These are phyloP conservation scores for Gallinago nigripennis DNA, from an alignment of 2,797 vertebrate species.

Conservation along the genomic window DNA sequence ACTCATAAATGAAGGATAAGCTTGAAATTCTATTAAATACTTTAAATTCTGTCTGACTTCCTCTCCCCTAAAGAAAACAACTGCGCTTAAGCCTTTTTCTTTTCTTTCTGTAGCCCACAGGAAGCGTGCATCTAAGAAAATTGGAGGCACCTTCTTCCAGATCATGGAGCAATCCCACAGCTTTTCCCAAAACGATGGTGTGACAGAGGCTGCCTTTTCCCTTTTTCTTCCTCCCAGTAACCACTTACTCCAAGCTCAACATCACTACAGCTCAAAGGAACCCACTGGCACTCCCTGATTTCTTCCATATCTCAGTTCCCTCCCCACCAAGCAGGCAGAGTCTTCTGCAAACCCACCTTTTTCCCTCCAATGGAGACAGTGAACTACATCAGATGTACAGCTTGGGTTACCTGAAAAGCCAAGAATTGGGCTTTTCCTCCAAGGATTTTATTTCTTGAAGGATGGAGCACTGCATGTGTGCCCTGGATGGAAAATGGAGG, in stretches of 20 bases:
- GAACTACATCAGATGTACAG: neutral
- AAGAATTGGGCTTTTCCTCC: neutral
- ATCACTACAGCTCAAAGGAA: neutral
- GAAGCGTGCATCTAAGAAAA: neutral
- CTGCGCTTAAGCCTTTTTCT: neutral
- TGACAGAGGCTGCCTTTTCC: neutral
- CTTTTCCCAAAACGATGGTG: neutral
- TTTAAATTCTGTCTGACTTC: neutral
- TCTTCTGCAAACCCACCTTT: neutral
- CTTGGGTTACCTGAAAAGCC: neutral
- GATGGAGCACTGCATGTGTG: neutral
- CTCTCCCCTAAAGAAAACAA: neutral
- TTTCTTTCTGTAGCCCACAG: neutral
- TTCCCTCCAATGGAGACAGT: neutral
- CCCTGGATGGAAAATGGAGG: neutral
- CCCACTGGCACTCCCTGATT: neutral
- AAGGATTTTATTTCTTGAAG: neutral
- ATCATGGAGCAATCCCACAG: neutral
- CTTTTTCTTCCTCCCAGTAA: neutral
- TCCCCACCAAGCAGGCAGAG: accelerated
- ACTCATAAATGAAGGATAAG: neutral
- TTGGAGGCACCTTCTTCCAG: neutral
- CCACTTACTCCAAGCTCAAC: neutral
- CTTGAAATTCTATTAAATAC: neutral
- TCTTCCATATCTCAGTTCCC: neutral